Conservation (phyloP, 2,113 vertebrate genomes). For the Bungarus multicinctus region DNA sequence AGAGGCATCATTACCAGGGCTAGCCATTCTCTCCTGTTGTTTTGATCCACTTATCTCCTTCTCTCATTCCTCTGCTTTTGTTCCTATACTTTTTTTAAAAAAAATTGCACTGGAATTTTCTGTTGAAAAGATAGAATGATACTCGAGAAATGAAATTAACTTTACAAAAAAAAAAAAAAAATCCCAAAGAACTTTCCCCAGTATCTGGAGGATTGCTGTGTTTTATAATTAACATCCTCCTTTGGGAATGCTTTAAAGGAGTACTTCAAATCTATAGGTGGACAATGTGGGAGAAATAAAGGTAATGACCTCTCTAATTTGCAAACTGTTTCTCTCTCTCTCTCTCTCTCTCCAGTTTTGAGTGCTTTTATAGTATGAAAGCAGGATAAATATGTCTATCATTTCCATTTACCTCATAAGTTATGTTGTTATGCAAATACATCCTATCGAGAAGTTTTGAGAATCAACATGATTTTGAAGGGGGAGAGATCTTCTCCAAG, state of each 20-base stretch:
- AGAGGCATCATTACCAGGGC: neutral
- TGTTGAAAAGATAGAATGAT: neutral
- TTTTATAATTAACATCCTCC: neutral
- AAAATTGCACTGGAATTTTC: neutral
- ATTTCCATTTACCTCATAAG: neutral
- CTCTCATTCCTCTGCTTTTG: neutral
- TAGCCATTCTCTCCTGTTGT: neutral
- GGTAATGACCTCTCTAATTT: neutral
- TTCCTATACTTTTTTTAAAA: neutral
- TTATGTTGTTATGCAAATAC: neutral
- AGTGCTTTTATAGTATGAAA: neutral
- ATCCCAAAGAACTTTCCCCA: neutral
- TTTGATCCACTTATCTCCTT: neutral
- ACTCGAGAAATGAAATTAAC: neutral
- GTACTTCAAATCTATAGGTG: neutral
- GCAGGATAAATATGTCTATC: neutral
- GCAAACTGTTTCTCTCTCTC: neutral
- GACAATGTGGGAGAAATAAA: neutral
- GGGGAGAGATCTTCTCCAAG: neutral
- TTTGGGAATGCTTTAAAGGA: neutral
- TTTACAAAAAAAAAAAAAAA: neutral
- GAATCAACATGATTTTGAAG: neutral
- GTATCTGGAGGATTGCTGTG: neutral
- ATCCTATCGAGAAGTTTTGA: neutral
- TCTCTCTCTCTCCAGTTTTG: neutral